A percentile compares a stretch with the other conserved stretches of the same genome.
These are phyloP conservation scores for Papilio elwesi DNA, from an alignment of 2,888 invertebrate species.

Conservation along the genomic window DNA sequence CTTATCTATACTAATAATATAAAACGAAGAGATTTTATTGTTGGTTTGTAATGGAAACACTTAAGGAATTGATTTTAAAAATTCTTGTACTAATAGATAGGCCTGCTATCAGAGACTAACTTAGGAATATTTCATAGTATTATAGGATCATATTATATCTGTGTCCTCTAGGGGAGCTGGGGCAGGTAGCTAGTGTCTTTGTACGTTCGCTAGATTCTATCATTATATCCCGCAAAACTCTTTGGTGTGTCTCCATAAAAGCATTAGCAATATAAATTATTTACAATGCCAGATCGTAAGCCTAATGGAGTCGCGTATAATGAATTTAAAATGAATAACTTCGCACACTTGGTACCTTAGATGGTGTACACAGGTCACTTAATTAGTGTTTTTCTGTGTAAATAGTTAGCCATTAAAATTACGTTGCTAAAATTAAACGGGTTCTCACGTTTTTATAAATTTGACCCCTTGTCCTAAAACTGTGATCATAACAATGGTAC, in stretches of 20 bases:
- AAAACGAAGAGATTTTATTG: too few species aligned
- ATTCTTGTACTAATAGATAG: too few species aligned
- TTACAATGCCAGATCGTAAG: conserved; percentile 13
- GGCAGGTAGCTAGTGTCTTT: too few species aligned
- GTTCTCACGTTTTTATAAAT: too few species aligned
- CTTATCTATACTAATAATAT: too few species aligned
- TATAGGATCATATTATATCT: too few species aligned
- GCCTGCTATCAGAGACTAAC: too few species aligned
- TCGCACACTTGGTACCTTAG: background rate
- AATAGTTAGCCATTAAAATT: background rate
- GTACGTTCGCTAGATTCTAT: background rate
- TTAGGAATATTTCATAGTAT: too few species aligned
- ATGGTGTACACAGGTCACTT: background rate
- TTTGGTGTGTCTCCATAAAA: background rate
- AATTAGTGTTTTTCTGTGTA: background rate
- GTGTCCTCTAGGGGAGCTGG: too few species aligned
- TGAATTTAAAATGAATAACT: conserved; percentile 14
- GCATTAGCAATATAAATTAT: conserved; percentile 17
- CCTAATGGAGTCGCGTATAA: conserved; percentile 13
- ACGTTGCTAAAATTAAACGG: background rate
- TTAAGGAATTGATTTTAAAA: too few species aligned
- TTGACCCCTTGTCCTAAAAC: background rate
- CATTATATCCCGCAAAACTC: background rate
- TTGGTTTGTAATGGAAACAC: too few species aligned
- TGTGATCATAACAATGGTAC: background rate